Evolutionary conservation across 2,797 vertebrate genomes (phyloP), one percentile per base, ranked within the genome.

Genomic region (Poeciliopsis turneri): DNA sequence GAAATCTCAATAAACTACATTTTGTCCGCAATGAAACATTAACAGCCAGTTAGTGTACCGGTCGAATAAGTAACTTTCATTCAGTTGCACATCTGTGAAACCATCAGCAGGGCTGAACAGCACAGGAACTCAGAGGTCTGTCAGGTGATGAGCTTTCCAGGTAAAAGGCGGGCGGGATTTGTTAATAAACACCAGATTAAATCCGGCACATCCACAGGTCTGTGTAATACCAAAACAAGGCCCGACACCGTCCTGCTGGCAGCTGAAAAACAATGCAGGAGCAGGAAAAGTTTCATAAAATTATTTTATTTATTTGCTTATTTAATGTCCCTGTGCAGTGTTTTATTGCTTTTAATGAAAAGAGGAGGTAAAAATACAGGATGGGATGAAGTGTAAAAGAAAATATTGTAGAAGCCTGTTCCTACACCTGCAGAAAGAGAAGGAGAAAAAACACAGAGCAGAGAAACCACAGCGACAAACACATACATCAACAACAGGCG

Each of bases 41-140:
- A 25, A 69, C 39, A 25, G 39, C 25, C 13, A 20, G 39, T 41
- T 13, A 13, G 66, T 2, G 23, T 43, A 43, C 39, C n/a, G 2
- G 66, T 43, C n/a, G 3, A 69, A 41, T 41, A 23, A 69, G 47
- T 73, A 36, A 66, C 74, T 75, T 79, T 7, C 74, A 71, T 81
- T 53, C 20, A 73, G 28, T 53, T 33, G 72, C 49, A 53, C 33
- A 73, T 53, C 47, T 53, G 30, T 25, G 72, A 39, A 36, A 6
- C 30, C 47, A 39, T 55, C 33, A 25, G 25, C 41, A 12, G 43
- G 28, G 23, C 20, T 39, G 49, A 55, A 55, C 72, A 41, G 13
- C 30, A 43, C 1, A 45, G 18, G 55, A 30, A 78, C 46, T n/a
- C 41, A 4, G 10, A 45, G 12, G 68, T 46, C 41, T 28, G 41